Percentiles rank a stretch among this genome's conserved stretches.
Evolutionary conservation across 1,140 invertebrate genomes (phyloP).

Genomic region (Goniozus legneri): DNA sequence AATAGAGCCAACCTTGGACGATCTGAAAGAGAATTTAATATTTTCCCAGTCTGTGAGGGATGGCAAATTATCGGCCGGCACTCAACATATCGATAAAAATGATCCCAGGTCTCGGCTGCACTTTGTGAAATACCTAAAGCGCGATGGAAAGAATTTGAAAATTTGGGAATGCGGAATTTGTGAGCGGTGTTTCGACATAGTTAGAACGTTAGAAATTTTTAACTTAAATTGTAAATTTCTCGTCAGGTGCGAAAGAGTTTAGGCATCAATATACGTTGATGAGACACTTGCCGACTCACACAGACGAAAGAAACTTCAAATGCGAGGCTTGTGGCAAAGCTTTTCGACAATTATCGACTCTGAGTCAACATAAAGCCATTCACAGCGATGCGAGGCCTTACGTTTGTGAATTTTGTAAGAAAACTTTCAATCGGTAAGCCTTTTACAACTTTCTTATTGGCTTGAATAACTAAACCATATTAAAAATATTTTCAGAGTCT

Average conservation of each 20-base stretch:
- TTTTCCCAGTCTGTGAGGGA: conserved; percentile 28
- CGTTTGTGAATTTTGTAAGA: conserved; percentile 69
- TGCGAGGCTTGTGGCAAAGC: conserved; percentile 76
- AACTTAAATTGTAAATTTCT: no score
- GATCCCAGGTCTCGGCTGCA: conserved; percentile 56
- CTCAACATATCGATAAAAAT: conserved; percentile 49
- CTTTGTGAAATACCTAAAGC: conserved; percentile 64
- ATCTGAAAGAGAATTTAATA: conserved; percentile 29
- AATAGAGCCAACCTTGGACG: conserved; percentile 20
- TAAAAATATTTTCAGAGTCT: conserved; percentile 53
- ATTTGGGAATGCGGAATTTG: conserved; percentile 66
- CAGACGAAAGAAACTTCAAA: conserved; percentile 78
- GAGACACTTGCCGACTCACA: conserved; percentile 80
- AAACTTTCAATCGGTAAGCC: conserved; percentile 65
- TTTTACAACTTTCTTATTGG: background rate
- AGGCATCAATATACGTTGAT: conserved; percentile 73
- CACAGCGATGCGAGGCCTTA: conserved; percentile 69
- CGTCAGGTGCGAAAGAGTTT: conserved; percentile 65
- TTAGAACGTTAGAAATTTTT: no score
- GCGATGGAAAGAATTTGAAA: conserved; percentile 62
- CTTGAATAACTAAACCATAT: background rate
- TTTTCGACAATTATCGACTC: conserved; percentile 72
- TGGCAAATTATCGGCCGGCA: conserved; percentile 16
- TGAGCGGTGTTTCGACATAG: no score
- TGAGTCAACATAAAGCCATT: conserved; percentile 72